phyloP scores from a whole-genome alignment of 2,797 vertebrate genomes.

The Eulemur rubriventer region DNA sequence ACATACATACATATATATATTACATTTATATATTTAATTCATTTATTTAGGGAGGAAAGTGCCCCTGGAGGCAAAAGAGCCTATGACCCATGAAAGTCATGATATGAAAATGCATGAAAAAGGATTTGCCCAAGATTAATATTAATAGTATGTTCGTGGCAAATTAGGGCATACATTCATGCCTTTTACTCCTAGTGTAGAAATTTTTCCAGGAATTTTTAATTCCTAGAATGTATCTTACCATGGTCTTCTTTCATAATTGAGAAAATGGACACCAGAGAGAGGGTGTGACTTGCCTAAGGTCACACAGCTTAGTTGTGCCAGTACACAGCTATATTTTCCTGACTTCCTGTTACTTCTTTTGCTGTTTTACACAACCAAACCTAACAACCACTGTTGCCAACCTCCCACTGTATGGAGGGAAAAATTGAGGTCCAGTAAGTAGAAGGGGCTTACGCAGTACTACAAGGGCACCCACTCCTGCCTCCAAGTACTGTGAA shows the following conservation, averaged over 20 bases:
- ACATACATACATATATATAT: background rate
- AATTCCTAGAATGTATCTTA: background rate
- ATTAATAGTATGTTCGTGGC: background rate
- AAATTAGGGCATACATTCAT: background rate
- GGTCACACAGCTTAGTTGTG: background rate
- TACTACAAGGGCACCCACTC: background rate
- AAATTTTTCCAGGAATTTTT: background rate
- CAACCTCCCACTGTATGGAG: background rate
- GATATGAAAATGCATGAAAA: background rate
- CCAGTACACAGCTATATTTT: background rate
- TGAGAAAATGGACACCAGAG: background rate
- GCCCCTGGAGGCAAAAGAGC: background rate
- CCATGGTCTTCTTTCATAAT: background rate
- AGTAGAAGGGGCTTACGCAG: background rate
- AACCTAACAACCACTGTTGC: background rate
- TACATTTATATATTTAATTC: background rate
- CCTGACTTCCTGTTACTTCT: background rate
- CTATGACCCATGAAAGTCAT: background rate
- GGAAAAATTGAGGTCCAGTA: background rate
- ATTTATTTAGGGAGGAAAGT: background rate
- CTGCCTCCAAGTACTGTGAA: background rate
- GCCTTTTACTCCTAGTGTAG: background rate
- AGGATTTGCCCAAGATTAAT: background rate
- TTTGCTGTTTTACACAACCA: background rate
- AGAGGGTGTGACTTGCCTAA: background rate